phyloP scores from a whole-genome alignment of 2,888 invertebrate species.

The Cepaea hortensis region DNA sequence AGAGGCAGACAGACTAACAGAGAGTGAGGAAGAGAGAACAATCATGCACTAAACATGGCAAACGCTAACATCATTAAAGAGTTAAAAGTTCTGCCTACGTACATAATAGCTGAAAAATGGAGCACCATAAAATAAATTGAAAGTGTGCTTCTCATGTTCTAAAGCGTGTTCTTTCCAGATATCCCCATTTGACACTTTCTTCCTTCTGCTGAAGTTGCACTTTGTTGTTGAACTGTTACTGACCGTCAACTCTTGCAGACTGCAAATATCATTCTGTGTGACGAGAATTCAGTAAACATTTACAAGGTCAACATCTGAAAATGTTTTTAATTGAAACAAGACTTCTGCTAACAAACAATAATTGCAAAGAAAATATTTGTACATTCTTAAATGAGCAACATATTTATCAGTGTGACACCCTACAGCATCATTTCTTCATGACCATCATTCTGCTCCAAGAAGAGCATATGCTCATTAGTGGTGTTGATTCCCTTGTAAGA shows the following conservation, averaged over 20 bases:
- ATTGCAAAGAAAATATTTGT: not conserved
- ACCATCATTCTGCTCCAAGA: no score
- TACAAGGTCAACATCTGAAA: not conserved
- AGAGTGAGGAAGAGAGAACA: no score
- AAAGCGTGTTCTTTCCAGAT: not conserved
- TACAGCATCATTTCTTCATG: no score
- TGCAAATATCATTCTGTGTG: constrained; percentile 36
- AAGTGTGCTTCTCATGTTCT: not conserved
- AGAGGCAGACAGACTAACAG: no score
- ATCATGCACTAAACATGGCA: not conserved
- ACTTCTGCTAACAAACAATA: not conserved
- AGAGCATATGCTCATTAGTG: no score
- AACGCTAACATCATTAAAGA: not conserved
- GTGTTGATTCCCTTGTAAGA: no score
- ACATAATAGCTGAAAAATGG: constrained; percentile 27
- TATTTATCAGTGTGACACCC: no score
- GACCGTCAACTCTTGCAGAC: not conserved
- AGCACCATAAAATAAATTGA: constrained; percentile 16
- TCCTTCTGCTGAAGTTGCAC: constrained; percentile 32
- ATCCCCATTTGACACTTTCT: constrained; percentile 27
- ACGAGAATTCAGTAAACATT: not conserved
- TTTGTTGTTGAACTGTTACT: not conserved
- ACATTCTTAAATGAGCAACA: not conserved
- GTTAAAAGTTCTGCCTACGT: not conserved
- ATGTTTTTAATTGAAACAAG: not conserved